Percentiles rank a stretch among this genome's conserved stretches.
These are phyloP conservation scores for Montipora capricornis DNA, from an alignment of 64 coral and sea anemone species.

Conservation along the genomic window DNA sequence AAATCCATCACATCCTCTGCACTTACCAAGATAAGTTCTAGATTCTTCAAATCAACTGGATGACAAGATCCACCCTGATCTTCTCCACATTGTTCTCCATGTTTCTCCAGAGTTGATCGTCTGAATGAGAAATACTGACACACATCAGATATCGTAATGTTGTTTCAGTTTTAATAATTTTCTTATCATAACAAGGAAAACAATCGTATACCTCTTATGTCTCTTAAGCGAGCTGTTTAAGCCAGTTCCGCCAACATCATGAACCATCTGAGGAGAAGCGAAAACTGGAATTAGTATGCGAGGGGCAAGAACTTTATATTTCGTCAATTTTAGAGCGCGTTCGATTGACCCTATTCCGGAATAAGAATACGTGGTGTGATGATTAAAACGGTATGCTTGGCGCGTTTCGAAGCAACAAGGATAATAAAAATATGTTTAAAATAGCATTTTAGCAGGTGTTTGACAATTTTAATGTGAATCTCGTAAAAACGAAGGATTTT, in stretches of 20 bases:
- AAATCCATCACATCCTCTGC: too few relatives aligned
- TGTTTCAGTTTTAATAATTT: neutral
- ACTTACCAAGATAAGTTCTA: slow-evolving; percentile 86
- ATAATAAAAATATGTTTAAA: too few relatives aligned
- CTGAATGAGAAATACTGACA: slow-evolving; percentile 4
- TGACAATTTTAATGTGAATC: too few relatives aligned
- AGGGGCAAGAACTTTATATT: too few relatives aligned
- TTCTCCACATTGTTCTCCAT: slow-evolving; percentile 3
- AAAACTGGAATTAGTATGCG: neutral
- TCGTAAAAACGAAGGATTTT: too few relatives aligned
- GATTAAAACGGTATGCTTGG: too few relatives aligned
- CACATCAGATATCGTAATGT: neutral
- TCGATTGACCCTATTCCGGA: too few relatives aligned
- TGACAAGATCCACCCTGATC: slow-evolving; percentile 56
- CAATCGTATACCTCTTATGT: slow-evolving; percentile 54
- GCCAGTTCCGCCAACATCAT: slow-evolving; percentile 71
- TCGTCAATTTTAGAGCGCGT: too few relatives aligned
- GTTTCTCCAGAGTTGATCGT: neutral
- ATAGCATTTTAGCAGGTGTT: too few relatives aligned
- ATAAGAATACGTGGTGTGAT: too few relatives aligned
- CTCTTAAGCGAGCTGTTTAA: slow-evolving; percentile 35
- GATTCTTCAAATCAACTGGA: slow-evolving; percentile 71
- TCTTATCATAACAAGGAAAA: neutral
- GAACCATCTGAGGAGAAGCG: slow-evolving; percentile 74
- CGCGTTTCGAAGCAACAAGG: too few relatives aligned